Evolutionary conservation across 1,140 invertebrate species (phyloP), one percentile per base, ranked within the genome.

Genomic region (Pararge aegeria): DNA sequence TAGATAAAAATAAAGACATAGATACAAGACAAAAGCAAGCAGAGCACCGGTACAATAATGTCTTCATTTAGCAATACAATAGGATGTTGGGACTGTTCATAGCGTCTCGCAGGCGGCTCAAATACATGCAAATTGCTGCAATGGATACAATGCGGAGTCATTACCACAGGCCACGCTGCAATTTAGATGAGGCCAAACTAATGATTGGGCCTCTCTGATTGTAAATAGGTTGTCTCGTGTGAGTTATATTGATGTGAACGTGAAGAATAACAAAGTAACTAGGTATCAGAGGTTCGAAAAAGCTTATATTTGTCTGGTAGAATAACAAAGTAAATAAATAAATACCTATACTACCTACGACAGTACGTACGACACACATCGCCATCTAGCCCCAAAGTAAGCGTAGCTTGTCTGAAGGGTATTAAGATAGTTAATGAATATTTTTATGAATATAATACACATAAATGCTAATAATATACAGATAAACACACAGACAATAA

Each of bases 61-160:
- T 63, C 72, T 75, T 75, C 60, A 75, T 75, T 73, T 40, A 61
- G 65, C 58, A 68, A 71, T 46, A 75, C 64, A 72, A 72, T 65
- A 37, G 62, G 16, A 61, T 48, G 64, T 62, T 63, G 56, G 61
- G 51, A 58, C 55, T 53, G 50, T 24, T 24, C 42, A 12, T 18
- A 55, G 34, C 63, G 65, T 70, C 61, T 66, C 29, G 54, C 57
- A 59, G 60, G 62, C 63, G 62, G 63, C 64, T 64, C 40, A 61
- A 78, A 70, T 68, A 68, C 50, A 83, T 83, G 78, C 73, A 83
- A 80, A 83, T 83, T 73, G 70, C 67, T 49, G 44, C 71, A 68
- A 75, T 68, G 72, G 76, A 70, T 59, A 78, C 70, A 77, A 76
- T 70, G 63, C 67, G 54, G 55, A 73, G 69, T 72, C 68, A 73